Base-by-base conservation (phyloP, 2,888 invertebrate genomes). In the Rhogogaster chlorosoma region DNA sequence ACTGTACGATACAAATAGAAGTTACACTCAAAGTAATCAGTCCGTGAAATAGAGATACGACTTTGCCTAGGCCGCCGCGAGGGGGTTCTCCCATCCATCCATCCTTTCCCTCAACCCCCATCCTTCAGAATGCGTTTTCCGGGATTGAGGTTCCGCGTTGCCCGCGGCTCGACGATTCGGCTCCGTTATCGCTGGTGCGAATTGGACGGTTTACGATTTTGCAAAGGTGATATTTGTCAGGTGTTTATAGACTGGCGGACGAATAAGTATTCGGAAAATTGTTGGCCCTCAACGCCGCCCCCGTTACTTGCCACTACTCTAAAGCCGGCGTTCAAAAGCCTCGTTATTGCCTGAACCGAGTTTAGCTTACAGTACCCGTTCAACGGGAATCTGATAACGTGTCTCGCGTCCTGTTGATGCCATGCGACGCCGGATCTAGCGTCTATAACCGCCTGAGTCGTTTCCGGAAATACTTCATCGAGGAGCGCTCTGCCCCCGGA, bases 331-430 rank as follows among this genome's bases (percentile, higher is more conserved):
- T 97, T 97, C 73, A 98, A 94, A 75, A 98, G 95, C 92, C 97
- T 95, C 88, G 97, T 97, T 90, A 98, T 96, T 86, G 97, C 97
- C 94, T 98, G 98, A 87, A 98, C 96, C n/a, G 97, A 97, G 93
- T 97, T 98, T 88, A 98, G 94, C 94, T 98, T 98, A 94, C 97
- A 98, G 94, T 97, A 98, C 88, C 98, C 98, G 93, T 98, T 98
- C 84, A 98, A 94, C 15, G 98, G 98, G 92, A 97, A 98, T 86
- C 98, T 95, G 88, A 98, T 97, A 53, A 98, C 97, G 94, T 97
- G 97, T 84, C 97, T 95, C 87, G 96, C 96, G 93, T 97, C 98
- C 89, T 96, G 95, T 91, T 97, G 96, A 91, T 97, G 97, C 97
- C 97, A 98, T 73, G 97, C 95, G 70, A 97, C 96, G 32, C 97